Percentiles rank a stretch among this genome's conserved stretches.
Evolutionary conservation across 2,797 vertebrate genomes (phyloP).

Genomic region (Tenualosa ilisha): DNA sequence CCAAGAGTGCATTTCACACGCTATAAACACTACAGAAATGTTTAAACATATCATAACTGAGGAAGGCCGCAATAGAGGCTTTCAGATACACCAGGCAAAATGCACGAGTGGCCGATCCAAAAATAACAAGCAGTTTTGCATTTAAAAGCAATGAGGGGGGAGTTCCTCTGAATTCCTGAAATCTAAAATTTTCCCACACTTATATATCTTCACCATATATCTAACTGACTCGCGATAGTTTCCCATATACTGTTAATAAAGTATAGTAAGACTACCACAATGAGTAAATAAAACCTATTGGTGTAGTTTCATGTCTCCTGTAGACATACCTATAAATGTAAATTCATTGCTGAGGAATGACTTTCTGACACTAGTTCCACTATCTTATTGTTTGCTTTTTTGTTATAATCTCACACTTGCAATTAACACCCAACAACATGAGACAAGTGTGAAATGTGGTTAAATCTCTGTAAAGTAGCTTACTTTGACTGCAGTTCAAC

Average conservation of each 20-base stretch:
- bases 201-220: slow-evolving; percentile 59
- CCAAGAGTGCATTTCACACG: slow-evolving; percentile 73
- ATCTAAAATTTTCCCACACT: slow-evolving; percentile 53
- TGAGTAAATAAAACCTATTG: slow-evolving; percentile 52
- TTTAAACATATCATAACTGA: slow-evolving; percentile 68
- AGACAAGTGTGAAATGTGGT: slow-evolving; percentile 43
- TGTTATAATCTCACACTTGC: slow-evolving; percentile 49
- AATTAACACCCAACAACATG: slow-evolving; percentile 49
- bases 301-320: slow-evolving; percentile 31
- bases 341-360: slow-evolving; percentile 47
- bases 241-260: slow-evolving; percentile 49
- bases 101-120: slow-evolving; percentile 48
- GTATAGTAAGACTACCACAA: slow-evolving; percentile 55
- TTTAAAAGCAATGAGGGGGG: slow-evolving; percentile 37
- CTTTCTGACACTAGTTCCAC: slow-evolving; percentile 27
- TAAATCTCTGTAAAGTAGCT: slow-evolving; percentile 51
- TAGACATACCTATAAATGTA: slow-evolving; percentile 50
- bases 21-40: slow-evolving; percentile 72
- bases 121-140: slow-evolving; percentile 47
- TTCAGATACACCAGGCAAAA: slow-evolving; percentile 59
- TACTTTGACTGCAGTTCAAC: slow-evolving; percentile 40
- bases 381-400: slow-evolving; percentile 22
- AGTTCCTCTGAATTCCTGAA: slow-evolving; percentile 57
- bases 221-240: slow-evolving; percentile 48
- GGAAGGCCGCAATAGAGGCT: slow-evolving; percentile 61